Evolutionary conservation across 2,797 vertebrate genomes (phyloP).

Genomic region (Lagorchestes hirsutus): DNA sequence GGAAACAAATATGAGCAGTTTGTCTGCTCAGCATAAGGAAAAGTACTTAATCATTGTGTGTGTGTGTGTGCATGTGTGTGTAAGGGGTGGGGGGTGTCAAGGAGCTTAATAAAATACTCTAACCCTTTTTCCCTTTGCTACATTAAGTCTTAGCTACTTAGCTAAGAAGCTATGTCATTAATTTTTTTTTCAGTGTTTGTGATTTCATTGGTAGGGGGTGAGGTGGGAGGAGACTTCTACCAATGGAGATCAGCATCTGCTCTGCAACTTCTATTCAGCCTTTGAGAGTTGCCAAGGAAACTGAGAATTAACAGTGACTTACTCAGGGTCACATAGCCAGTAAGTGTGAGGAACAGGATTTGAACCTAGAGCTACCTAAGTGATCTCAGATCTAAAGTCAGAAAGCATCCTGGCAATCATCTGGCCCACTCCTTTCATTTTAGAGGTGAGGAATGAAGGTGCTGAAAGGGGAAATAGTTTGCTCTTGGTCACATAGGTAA

Average conservation of each 20-base stretch:
- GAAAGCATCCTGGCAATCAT: not conserved
- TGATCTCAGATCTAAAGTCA: not conserved
- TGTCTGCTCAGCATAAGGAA: conserved; percentile 30
- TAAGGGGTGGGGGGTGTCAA: not conserved
- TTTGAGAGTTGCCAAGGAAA: not conserved
- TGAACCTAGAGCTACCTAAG: not conserved
- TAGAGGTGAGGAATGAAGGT: not conserved
- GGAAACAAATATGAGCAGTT: not conserved
- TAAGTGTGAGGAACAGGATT: not conserved
- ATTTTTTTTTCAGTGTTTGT: not conserved
- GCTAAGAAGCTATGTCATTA: not conserved
- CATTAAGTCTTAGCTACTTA: not conserved
- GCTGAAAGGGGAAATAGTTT: not conserved
- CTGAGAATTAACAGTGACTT: not conserved
- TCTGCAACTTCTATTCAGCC: not conserved
- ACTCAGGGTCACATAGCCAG: not conserved
- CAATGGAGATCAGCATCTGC: not conserved
- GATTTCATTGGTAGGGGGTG: not conserved
- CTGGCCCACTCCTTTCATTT: not conserved
- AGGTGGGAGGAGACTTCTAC: not conserved
- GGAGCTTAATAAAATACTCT: not conserved
- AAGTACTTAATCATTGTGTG: not conserved
- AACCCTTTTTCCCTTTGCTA: not conserved
- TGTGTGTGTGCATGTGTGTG: not conserved
- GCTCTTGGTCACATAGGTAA: not conserved